Evolutionary conservation across 2,888 invertebrate genomes (phyloP), one percentile per base, ranked within the genome.

Genomic region (Drosophila buzzatii): DNA sequence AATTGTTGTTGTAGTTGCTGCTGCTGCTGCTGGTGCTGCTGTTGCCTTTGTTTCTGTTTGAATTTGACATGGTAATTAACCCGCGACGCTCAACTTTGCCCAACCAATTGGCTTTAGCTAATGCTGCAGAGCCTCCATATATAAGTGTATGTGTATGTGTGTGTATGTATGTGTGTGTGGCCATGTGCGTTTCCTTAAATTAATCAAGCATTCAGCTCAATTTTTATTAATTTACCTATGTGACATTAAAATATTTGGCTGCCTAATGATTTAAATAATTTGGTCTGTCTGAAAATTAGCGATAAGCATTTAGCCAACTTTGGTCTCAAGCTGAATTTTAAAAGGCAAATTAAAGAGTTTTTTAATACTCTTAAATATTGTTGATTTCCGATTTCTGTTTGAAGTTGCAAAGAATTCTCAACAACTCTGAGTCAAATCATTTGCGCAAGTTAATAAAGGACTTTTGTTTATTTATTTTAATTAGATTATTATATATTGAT

Each of bases 41-140:
- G 78, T 57, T 78, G 68, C 47, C 70, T 80, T 83, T 87, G 90
- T 89, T 87, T 81, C 79, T 89, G 85, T 87, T 87, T 78, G 89
- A 90, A 85, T 90, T 87, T 87, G 86, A 87, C 90, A 87, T 87
- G 86, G 86, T 87, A 87, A 87, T 87, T 87, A 87, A 87, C 90
- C 89, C 84, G 80, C 86, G 77, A 83, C 90, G 85, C 83, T 85
- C 90, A 90, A 85, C 90, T 90, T 89, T 89, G 88, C 84, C 85
- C 87, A 84, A 86, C 82, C 76, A 86, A 84, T 89, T 76, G 77
- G 63, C 55, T 69, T 68, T 63, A 60, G 49, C 44, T 53, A 35
- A 9, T 20, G 51, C 45, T 72, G 18, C 56, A 70, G 23, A 27
- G 27, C 45, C 39, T 41, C 42, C 56, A 59, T n/a, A 23, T 42